phyloP scores from a whole-genome alignment of 2,888 invertebrate genomes.

The Emesis castigata region DNA sequence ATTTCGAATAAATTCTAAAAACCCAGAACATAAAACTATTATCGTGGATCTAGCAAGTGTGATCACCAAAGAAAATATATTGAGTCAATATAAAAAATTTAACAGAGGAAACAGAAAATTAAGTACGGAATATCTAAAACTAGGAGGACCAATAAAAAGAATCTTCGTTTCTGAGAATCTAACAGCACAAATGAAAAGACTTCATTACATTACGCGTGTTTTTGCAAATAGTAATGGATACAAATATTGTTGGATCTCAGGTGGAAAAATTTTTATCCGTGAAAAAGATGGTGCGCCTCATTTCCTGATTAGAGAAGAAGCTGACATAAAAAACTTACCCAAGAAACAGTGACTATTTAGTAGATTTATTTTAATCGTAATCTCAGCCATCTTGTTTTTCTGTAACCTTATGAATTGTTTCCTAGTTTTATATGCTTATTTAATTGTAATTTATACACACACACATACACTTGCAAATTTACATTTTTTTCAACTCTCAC shows the following conservation, averaged over 20 bases:
- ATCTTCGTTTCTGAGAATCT: not conserved
- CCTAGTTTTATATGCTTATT: not conserved
- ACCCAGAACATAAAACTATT: not conserved
- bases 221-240: not conserved
- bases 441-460: not conserved
- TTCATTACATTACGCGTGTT: not conserved
- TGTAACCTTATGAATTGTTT: not conserved
- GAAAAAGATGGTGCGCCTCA: not conserved
- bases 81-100: not conserved
- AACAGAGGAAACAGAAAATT: not conserved
- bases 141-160: not conserved
- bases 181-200: not conserved
- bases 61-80: not conserved
- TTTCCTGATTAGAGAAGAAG: not conserved
- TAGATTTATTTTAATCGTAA: not conserved
- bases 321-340: not conserved
- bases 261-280: not conserved
- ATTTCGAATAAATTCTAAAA: not conserved
- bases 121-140: not conserved
- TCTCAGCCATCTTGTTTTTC: not conserved
- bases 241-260: not conserved
- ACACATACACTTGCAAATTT: not conserved
- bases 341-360: not conserved
- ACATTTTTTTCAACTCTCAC: not conserved
- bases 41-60: not conserved